A percentile compares a stretch with the other conserved stretches of the same genome.
phyloP scores from a whole-genome alignment of 2,113 vertebrate species.

The Pyrgilauda ruficollis region DNA sequence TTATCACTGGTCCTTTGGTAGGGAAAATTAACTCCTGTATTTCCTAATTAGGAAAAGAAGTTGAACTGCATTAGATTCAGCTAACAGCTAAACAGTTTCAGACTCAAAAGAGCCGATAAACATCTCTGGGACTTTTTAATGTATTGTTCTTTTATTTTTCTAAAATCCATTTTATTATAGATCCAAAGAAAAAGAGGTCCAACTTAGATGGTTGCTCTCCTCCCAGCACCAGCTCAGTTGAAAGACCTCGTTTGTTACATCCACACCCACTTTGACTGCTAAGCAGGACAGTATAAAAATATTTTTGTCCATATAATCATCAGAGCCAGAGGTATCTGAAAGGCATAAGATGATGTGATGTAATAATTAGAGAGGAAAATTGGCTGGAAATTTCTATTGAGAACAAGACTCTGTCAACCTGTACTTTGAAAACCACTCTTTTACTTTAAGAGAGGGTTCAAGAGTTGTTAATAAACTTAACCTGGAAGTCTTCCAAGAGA shows the following conservation, averaged over 20 bases:
- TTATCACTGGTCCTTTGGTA: conserved; percentile 8
- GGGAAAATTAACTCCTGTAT: conserved; percentile 28
- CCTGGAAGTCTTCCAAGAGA: background rate
- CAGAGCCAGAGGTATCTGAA: background rate
- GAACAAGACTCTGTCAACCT: background rate
- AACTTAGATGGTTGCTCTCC: background rate
- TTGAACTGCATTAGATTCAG: background rate
- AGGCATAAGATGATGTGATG: background rate
- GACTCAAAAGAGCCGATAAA: background rate
- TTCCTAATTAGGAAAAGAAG: conserved; percentile 69
- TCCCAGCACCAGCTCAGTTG: background rate
- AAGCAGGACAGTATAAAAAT: background rate
- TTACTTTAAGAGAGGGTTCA: background rate
- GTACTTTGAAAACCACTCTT: background rate
- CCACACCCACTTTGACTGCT: background rate
- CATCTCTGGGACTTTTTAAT: background rate
- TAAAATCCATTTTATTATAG: background rate
- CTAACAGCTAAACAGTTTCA: conserved; percentile 3
- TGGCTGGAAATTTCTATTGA: background rate
- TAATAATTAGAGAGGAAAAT: background rate
- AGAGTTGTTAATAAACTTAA: background rate
- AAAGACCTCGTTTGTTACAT: background rate
- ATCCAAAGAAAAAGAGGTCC: background rate
- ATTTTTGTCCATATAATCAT: background rate
- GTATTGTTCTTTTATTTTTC: background rate